Conservation (phyloP, 1,140 invertebrate genomes). For the Cydia fagiglandana region DNA sequence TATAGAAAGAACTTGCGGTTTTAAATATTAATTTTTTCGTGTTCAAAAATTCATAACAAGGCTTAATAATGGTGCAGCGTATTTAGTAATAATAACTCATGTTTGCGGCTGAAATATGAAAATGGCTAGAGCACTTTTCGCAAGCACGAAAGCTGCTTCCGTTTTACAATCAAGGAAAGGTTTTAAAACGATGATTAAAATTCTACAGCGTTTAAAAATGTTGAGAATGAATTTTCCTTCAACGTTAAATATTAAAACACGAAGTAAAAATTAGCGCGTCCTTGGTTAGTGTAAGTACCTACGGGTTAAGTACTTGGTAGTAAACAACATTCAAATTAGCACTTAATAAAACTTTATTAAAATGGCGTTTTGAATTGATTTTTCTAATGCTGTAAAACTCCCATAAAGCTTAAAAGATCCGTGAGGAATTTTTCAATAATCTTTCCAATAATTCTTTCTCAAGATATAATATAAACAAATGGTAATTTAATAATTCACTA, state of each 20-base stretch:
- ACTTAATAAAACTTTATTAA: constrained; percentile 2
- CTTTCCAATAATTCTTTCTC: too few species aligned
- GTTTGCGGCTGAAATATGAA: constrained; percentile 12
- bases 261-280: neutral
- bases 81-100: constrained; percentile 2
- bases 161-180: constrained; percentile 15
- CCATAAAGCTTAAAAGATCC: neutral
- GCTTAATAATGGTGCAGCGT: constrained; percentile 2
- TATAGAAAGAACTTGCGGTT: neutral
- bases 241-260: constrained; percentile 19
- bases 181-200: neutral
- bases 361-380: neutral
- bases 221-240: neutral
- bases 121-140: neutral
- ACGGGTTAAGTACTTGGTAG: neutral
- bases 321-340: constrained; percentile 17
- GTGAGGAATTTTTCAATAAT: neutral
- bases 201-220: neutral
- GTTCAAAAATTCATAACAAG: neutral
- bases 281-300: neutral
- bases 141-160: constrained; percentile 17
- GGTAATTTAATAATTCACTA: too few species aligned
- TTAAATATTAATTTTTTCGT: neutral
- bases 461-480: too few species aligned
- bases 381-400: neutral